Evolutionary conservation across 2,888 invertebrate species (phyloP).

Genomic region (Amorpha juglandis): DNA sequence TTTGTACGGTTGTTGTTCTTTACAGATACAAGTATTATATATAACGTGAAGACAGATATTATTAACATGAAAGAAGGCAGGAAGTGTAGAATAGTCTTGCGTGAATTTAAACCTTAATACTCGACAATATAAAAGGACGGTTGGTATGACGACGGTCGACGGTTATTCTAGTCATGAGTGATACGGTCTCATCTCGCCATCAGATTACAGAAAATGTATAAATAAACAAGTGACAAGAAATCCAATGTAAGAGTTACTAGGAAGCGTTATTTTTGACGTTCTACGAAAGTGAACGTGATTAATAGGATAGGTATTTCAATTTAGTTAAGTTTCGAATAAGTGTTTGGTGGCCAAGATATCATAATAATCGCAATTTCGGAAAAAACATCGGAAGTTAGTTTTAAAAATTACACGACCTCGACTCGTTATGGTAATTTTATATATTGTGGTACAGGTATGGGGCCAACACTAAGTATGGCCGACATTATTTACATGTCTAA

Average conservation of each 20-base stretch:
- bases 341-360: too few species aligned
- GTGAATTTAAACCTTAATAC: constrained; percentile 39
- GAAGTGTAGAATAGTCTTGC: constrained; percentile 40
- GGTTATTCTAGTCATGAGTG: constrained; percentile 49
- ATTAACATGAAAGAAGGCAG: constrained; percentile 34
- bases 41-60: constrained; percentile 39
- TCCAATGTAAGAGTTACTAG: constrained; percentile 76
- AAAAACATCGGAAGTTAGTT: too few species aligned
- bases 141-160: constrained; percentile 40
- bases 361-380: too few species aligned
- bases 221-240: constrained; percentile 70
- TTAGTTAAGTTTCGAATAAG: too few species aligned
- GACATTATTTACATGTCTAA: too few species aligned
- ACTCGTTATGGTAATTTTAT: too few species aligned
- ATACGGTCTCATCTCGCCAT: constrained; percentile 55
- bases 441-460: too few species aligned
- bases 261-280: constrained; percentile 80
- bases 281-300: constrained; percentile 68
- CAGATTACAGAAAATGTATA: constrained; percentile 59
- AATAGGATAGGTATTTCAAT: constrained; percentile 31
- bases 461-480: too few species aligned
- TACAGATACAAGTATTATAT: constrained; percentile 41
- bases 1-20: constrained; percentile 38
- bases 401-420: too few species aligned
- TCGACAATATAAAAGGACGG: constrained; percentile 38